Evolutionary conservation across 2,113 vertebrate genomes (phyloP), one percentile per base, ranked within the genome.

Genomic region (Prunella himalayana): DNA sequence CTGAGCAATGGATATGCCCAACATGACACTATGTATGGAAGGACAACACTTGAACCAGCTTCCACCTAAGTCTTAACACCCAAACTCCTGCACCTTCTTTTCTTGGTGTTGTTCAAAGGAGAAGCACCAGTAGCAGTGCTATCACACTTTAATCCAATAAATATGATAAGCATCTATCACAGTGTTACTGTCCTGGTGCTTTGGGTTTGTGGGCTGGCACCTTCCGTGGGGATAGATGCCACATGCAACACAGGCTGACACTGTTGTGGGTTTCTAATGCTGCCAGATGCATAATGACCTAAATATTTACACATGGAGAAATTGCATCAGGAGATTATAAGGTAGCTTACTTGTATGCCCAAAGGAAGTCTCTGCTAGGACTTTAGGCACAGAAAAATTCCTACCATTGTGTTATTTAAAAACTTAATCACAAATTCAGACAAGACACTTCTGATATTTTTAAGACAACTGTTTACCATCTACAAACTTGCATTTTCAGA

Each of bases 281-380:
- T 88, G 56, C 54, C 39, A 56, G 33, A 63, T 59, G 42, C 18
- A 59, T 50, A 83, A 83, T 37, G 39, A 69, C 42, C 28, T 85
- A 77, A 90, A 84, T 75, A 91, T 92, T 84, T 82, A 86, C 8
- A 1, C 27, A 78, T 7, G 21, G n/a, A 92, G 54, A 80, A 94
- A 86, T 2, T 73, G 13, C 39, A 70, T 45, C 53, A 73, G 53
- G 27, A 78, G 41, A 60, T 82, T 41, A 22, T 51, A 88, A 65
- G 1, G 39, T 63, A 51, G 80, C 3, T 82, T 73, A 42, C 10
- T 88, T n/a, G 60, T 51, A 10, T 47, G 28, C 5, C 41, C 41
- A 94, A 47, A 72, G n/a, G 15, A 64, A 73, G 27, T 21, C 33
- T 94, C 47, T 65, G 41, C 70, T 56, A 50, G 39, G 24, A 81